Percentiles rank a stretch among this genome's conserved stretches.
Conservation (phyloP, 1,140 invertebrate genomes). For the Cherax quadricarinatus region DNA sequence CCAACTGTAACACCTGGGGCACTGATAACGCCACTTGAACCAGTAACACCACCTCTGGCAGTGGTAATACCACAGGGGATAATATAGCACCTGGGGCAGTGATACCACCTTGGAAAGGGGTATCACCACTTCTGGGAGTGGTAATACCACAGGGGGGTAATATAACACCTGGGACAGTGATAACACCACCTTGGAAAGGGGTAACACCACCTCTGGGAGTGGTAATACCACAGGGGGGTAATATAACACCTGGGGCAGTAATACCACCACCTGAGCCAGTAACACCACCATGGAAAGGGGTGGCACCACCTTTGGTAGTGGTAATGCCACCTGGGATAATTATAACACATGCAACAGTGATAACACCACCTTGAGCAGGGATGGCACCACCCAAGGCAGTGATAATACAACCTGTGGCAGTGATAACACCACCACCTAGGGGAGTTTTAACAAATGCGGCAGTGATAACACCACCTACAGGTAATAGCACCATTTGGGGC, state of each 20-base stretch:
- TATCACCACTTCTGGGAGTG: not conserved
- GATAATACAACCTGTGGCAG: not conserved
- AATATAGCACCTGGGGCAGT: not conserved
- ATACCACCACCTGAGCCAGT: not conserved
- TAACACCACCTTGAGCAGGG: not conserved
- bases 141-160: not conserved
- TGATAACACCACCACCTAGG: not conserved
- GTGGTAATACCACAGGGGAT: not conserved
- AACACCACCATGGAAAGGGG: not conserved
- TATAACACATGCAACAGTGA: not conserved
- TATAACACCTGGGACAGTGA: not conserved
- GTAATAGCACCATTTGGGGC: not conserved
- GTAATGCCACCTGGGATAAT: not conserved
- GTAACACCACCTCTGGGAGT: not conserved
- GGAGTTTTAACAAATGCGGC: no score
- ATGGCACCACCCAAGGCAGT: not conserved
- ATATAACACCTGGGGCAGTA: not conserved
- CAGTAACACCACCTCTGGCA: not conserved
- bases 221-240: not conserved
- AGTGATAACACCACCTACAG: not conserved
- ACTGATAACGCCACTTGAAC: not conserved
- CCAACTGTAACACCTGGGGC: not conserved
- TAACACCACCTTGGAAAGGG: not conserved
- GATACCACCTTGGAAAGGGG: not conserved
- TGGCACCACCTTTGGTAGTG: not conserved